Evolutionary conservation across 1,140 invertebrate species (phyloP).

Genomic region (Drosophila saltans): DNA sequence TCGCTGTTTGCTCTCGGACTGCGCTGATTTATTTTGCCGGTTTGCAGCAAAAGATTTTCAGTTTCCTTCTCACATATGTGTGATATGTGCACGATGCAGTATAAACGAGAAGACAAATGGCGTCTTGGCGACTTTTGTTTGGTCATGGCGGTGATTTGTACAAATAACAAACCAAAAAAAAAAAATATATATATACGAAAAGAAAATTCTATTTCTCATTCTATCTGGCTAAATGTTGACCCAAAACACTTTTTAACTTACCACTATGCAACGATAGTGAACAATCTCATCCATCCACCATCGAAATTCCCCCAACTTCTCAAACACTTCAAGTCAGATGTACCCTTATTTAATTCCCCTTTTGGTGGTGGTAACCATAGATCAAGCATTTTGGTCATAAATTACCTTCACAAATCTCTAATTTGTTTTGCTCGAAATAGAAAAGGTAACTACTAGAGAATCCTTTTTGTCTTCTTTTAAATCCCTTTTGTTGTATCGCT

Average conservation of each 20-base stretch:
- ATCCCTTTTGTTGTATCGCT: slow-evolving; percentile 42
- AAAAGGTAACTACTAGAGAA: slow-evolving; percentile 56
- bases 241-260: background rate
- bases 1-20: slow-evolving; percentile 36
- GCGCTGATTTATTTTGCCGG: slow-evolving; percentile 83
- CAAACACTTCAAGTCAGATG: slow-evolving; percentile 31
- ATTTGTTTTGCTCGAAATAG: slow-evolving; percentile 75
- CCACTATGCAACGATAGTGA: slow-evolving; percentile 2
- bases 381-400: slow-evolving; percentile 77
- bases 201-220: slow-evolving; percentile 17
- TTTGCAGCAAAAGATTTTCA: slow-evolving; percentile 72
- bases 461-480: slow-evolving; percentile 46
- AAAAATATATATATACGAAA: background rate
- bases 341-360: slow-evolving; percentile 66
- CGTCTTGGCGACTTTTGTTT: slow-evolving; percentile 71
- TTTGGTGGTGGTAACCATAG: slow-evolving; percentile 42
- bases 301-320: slow-evolving; percentile 23
- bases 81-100: slow-evolving; percentile 62
- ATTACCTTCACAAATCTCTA: slow-evolving; percentile 77
- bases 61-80: slow-evolving; percentile 36
- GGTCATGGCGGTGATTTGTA: slow-evolving; percentile 58
- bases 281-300: slow-evolving; percentile 1
- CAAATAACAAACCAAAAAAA: slow-evolving; percentile 26
- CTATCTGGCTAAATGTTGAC: background rate
- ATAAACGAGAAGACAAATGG: slow-evolving; percentile 79